phyloP scores from a whole-genome alignment of 2,888 invertebrate species.

The Spatulosminthurus flaviceps region DNA sequence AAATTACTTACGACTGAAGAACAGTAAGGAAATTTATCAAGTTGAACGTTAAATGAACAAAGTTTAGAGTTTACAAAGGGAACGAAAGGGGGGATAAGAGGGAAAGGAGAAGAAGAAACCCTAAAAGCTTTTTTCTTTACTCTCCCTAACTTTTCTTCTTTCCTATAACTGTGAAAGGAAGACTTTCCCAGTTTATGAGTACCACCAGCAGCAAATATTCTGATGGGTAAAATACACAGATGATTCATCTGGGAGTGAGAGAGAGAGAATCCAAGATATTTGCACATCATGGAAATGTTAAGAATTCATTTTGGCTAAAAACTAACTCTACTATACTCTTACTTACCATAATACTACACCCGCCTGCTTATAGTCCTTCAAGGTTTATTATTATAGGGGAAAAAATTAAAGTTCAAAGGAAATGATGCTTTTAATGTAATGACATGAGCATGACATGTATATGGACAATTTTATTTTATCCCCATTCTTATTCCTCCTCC shows the following conservation, averaged over 20 bases:
- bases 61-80: slow-evolving; percentile 20
- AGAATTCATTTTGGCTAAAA: slow-evolving; percentile 15
- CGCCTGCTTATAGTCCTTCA: slow-evolving; percentile 27
- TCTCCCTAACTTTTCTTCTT: slow-evolving; percentile 8
- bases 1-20: not conserved
- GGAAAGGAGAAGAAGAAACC: slow-evolving; percentile 7
- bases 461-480: not conserved
- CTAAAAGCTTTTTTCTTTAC: no score
- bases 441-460: slow-evolving; percentile 42
- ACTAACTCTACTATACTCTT: not conserved
- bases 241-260: slow-evolving; percentile 10
- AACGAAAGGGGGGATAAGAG: not conserved
- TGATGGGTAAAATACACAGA: slow-evolving; percentile 24
- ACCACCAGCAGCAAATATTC: slow-evolving; percentile 33
- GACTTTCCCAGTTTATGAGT: not conserved
- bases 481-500: slow-evolving; percentile 4
- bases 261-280: slow-evolving; percentile 21
- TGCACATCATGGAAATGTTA: slow-evolving; percentile 28
- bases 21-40: not conserved
- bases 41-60: slow-evolving; percentile 4
- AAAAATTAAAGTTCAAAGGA: slow-evolving; percentile 35
- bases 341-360: slow-evolving; percentile 9
- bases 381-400: slow-evolving; percentile 29
- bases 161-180: not conserved
- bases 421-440: slow-evolving; percentile 46